A percentile compares a stretch with the other conserved stretches of the same genome.
phyloP scores from a whole-genome alignment of 2,888 invertebrate genomes.

The Eudemis profundana region DNA sequence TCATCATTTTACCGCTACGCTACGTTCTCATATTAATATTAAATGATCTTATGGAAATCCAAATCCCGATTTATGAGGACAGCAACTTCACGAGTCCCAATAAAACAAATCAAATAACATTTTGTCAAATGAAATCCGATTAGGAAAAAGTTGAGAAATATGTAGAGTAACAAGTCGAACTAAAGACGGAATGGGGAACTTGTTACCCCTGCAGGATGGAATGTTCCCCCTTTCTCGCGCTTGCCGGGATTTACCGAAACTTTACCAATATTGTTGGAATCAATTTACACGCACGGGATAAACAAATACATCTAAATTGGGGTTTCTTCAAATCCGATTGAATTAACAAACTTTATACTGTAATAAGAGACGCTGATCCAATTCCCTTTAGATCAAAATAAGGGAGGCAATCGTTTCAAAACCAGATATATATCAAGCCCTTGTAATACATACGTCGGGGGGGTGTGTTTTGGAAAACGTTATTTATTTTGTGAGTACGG shows the following conservation, averaged over 20 bases:
- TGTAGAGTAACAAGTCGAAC: slow-evolving; percentile 53
- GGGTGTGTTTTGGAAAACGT: no score
- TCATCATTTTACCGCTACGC: slow-evolving; percentile 1
- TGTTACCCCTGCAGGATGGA: slow-evolving; percentile 46
- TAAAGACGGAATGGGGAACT: slow-evolving; percentile 50
- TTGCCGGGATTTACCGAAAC: slow-evolving; percentile 65
- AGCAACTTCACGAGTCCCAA: background rate
- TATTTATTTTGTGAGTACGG: no score
- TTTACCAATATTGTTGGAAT: slow-evolving; percentile 72
- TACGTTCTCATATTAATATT: background rate
- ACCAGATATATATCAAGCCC: no score
- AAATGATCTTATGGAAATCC: slow-evolving; percentile 7
- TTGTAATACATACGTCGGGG: no score
- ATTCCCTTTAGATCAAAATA: background rate
- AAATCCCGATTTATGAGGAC: slow-evolving; percentile 18
- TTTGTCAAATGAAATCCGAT: slow-evolving; percentile 42
- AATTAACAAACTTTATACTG: slow-evolving; percentile 30
- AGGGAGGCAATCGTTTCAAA: no score
- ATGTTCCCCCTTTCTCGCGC: slow-evolving; percentile 59
- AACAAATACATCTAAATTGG: slow-evolving; percentile 42
- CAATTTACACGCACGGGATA: slow-evolving; percentile 63
- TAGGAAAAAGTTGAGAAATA: slow-evolving; percentile 53
- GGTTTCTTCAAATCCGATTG: slow-evolving; percentile 40
- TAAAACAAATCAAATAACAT: slow-evolving; percentile 45
- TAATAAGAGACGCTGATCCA: slow-evolving; percentile 15